Evolutionary conservation across 2,888 invertebrate species (phyloP).

Genomic region (Bombylius major): DNA sequence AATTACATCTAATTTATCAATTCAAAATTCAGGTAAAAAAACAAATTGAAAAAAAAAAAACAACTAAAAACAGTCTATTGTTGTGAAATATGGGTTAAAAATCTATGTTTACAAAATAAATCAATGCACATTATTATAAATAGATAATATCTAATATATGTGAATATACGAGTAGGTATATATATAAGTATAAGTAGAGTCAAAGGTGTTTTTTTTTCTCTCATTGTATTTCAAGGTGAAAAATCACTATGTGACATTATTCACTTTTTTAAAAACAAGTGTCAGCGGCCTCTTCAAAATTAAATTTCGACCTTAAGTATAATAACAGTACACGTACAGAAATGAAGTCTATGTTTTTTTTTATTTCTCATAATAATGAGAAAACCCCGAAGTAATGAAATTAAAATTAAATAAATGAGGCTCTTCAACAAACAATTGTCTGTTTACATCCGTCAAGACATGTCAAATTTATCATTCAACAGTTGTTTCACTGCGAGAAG

Average conservation of each 20-base stretch:
- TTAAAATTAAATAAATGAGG: constrained; percentile 11
- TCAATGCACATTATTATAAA: neutral
- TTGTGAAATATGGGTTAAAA: neutral
- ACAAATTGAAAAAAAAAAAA: neutral
- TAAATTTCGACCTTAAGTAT: neutral
- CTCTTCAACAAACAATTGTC: constrained; percentile 11
- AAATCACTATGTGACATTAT: constrained; percentile 8
- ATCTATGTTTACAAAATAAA: neutral
- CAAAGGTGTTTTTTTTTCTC: no score
- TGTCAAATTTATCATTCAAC: constrained; percentile 1
- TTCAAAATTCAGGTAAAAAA: neutral
- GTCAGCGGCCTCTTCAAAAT: constrained; percentile 4
- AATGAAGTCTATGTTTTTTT: neutral
- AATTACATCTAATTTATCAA: neutral
- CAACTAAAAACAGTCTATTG: neutral
- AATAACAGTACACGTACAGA: neutral
- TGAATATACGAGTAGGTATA: no score
- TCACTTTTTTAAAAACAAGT: constrained; percentile 7
- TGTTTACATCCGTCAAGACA: constrained; percentile 12
- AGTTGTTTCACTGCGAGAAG: neutral
- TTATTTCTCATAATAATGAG: neutral
- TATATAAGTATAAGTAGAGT: no score
- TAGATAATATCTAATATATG: no score
- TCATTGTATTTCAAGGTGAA: neutral
- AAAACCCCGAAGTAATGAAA: neutral